These are phyloP conservation scores for Serripes groenlandicus DNA, from an alignment of 2,888 invertebrate genomes.

Conservation along the genomic window DNA sequence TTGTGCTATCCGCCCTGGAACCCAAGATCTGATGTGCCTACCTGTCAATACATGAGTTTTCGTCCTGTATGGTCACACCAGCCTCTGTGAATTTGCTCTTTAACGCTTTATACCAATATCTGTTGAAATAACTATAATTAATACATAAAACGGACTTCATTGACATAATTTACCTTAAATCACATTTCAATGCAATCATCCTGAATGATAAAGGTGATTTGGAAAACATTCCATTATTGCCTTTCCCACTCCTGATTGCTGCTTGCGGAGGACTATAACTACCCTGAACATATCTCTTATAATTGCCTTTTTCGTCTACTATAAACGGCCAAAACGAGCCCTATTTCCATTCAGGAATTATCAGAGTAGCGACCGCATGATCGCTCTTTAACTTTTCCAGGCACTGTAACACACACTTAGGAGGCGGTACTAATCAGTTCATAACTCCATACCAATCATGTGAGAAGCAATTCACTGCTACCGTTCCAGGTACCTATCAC, in stretches of 20 bases:
- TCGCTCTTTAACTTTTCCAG: slow-evolving; percentile 19
- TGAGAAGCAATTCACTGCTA: slow-evolving; percentile 20
- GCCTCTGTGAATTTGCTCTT: neutral
- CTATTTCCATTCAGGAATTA: slow-evolving; percentile 39
- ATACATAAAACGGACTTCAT: too few species aligned
- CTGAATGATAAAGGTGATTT: too few species aligned
- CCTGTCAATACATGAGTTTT: neutral
- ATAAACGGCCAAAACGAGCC: slow-evolving; percentile 32
- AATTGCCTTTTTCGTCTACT: too few species aligned
- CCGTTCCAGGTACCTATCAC: slow-evolving; percentile 24
- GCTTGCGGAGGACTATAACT: too few species aligned
- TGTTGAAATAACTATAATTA: too few species aligned
- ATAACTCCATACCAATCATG: slow-evolving; percentile 19
- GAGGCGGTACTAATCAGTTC: slow-evolving; percentile 45
- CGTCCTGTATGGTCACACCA: neutral
- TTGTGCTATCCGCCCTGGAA: too few species aligned
- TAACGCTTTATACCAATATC: too few species aligned
- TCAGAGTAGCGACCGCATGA: slow-evolving; percentile 21
- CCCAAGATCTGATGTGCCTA: neutral
- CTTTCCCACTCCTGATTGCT: too few species aligned
- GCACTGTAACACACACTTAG: slow-evolving; percentile 5
- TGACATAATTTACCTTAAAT: too few species aligned
- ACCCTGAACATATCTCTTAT: too few species aligned
- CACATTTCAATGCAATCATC: too few species aligned
- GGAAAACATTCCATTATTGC: too few species aligned